Base-by-base conservation (phyloP, 1,140 invertebrate species). In the Drosophila burlai region DNA sequence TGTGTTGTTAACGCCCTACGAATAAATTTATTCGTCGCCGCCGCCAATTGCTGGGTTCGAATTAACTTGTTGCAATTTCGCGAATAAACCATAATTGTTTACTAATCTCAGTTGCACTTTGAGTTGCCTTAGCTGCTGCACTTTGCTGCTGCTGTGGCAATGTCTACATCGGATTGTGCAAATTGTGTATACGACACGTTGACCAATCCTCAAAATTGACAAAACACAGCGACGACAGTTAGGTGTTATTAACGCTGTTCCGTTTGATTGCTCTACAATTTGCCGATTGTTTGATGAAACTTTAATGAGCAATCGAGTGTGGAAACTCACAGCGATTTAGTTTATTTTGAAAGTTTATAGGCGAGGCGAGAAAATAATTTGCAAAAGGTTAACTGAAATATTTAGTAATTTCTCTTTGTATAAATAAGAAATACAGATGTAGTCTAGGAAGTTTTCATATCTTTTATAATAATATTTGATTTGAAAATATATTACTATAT, bases 61-160 rank as follows among this genome's bases (percentile, higher is more conserved):
- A 89, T 89, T 89, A 90, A 85, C 85, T 89, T 89, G 85, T 89
- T 82, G 85, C 81, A 81, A 82, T 85, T 82, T 85, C 81, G 72
- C 47, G 52, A 69, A 89, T 57, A 57, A 85, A 85, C 79, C 85
- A 89, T 90, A 85, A 89, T 89, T 89, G 85, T 89, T 90, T 80
- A 85, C 85, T 85, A 90, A 90, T 90, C 81, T 63, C 60, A 50
- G 63, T 61, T 46, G 72, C 74, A 54, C 36, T 78, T 79, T 42
- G 55, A 31, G 67, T 73, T 61, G 58, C 52, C n/a, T 60, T 58
- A 57, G 66, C 62, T 52, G 52, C 54, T 57, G 75, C 55, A 66
- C 29, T 65, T 43, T 34, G 40, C 16, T 49, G 18, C 16, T 64
- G 34, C 49, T 63, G 26, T 34, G 42, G 67, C 73, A 74, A 64